Conservation (phyloP, 2,797 vertebrate species). For the Megaceryle alcyon region DNA sequence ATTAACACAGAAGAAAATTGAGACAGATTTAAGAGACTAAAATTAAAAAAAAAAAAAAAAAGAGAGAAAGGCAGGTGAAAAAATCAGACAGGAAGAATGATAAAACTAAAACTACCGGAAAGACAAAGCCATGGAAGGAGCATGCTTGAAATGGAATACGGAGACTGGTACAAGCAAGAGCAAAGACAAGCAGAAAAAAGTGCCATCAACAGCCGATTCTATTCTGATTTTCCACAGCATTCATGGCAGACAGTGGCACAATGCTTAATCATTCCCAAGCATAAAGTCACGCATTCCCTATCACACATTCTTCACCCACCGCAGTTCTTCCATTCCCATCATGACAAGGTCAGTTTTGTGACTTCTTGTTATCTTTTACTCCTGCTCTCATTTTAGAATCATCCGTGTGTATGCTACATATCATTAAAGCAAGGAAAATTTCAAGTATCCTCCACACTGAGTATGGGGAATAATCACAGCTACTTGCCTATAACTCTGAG, state of each 20-base stretch:
- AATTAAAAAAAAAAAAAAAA: not conserved
- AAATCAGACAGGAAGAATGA: not conserved
- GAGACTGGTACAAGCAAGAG: not conserved
- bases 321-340: not conserved
- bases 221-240: not conserved
- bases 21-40: not conserved
- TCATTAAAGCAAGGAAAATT: not conserved
- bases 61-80: not conserved
- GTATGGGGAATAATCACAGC: not conserved
- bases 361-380: not conserved
- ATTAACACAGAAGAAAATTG: not conserved
- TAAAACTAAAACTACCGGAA: not conserved
- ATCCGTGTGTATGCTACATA: not conserved
- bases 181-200: not conserved
- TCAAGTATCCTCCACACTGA: not conserved
- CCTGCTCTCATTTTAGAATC: not conserved
- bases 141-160: not conserved
- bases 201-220: not conserved
- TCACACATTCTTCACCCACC: not conserved
- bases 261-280: not conserved
- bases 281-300: not conserved
- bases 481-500: slow-evolving; percentile 49
- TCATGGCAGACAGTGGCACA: not conserved
- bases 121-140: not conserved
- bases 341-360: not conserved